phyloP scores from a whole-genome alignment of 2,797 vertebrate genomes.

The Parambassis ranga region DNA sequence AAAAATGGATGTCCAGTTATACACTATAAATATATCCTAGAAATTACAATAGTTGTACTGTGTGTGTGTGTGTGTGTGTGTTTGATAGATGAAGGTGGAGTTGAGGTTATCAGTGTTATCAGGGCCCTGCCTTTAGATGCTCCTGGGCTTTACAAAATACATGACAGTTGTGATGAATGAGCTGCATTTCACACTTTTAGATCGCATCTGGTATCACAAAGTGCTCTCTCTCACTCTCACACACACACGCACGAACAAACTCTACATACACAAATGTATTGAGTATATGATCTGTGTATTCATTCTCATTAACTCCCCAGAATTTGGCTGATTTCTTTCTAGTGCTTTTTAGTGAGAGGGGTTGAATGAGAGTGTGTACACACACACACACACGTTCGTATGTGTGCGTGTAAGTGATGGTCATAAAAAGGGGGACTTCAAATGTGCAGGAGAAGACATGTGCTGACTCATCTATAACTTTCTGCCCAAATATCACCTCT shows the following conservation, averaged over 20 bases:
- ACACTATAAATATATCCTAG: no score
- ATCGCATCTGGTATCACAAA: slow-evolving; percentile 33
- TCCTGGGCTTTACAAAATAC: slow-evolving; percentile 58
- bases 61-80: background rate
- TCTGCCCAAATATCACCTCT: slow-evolving; percentile 16
- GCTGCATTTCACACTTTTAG: slow-evolving; percentile 57
- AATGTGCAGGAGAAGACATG: background rate
- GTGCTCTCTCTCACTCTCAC: no score
- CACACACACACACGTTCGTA: background rate
- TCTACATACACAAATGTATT: slow-evolving; percentile 11
- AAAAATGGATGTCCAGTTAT: no score
- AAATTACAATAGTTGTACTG: no score
- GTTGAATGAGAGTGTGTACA: background rate
- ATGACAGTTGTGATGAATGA: slow-evolving; percentile 68
- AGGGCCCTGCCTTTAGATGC: slow-evolving; percentile 53
- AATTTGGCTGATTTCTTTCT: slow-evolving; percentile 6
- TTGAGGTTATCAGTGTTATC: slow-evolving; percentile 66
- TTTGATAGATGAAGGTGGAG: slow-evolving; percentile 49
- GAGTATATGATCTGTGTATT: background rate
- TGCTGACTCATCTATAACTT: slow-evolving; percentile 38
- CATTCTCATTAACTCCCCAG: background rate
- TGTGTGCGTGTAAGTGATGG: background rate
- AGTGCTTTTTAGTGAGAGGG: slow-evolving; percentile 10
- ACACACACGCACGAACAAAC: slow-evolving; percentile 16
- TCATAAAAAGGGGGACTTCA: background rate